These are phyloP conservation scores for Aldabrachelys gigantea DNA, from an alignment of 2,113 vertebrate genomes.

Conservation along the genomic window DNA sequence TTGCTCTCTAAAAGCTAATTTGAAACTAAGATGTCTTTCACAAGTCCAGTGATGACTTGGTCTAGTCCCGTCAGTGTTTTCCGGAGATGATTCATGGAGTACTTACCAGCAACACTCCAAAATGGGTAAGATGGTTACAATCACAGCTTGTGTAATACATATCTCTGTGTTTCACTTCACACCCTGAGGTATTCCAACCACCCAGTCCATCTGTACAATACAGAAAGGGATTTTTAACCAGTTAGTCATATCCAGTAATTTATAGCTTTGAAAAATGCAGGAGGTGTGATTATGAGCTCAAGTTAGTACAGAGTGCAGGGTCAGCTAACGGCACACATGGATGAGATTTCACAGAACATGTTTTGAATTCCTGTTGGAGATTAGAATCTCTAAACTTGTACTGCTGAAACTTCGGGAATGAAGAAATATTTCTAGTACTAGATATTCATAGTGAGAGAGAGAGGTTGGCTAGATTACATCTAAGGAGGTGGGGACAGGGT, in stretches of 20 bases:
- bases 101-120: slow-evolving; percentile 91
- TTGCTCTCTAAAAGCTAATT: background rate
- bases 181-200: slow-evolving; percentile 88
- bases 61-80: background rate
- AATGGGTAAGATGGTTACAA: slow-evolving; percentile 94
- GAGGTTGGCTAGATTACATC: background rate
- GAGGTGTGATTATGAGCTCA: slow-evolving; percentile 57
- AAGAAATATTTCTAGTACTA: slow-evolving; percentile 28
- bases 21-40: background rate
- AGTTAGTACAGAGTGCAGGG: slow-evolving; percentile 68
- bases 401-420: background rate
- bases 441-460: background rate
- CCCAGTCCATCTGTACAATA: slow-evolving; percentile 83
- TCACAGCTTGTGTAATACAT: slow-evolving; percentile 85
- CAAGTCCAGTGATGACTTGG: background rate
- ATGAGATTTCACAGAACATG: slow-evolving; percentile 43
- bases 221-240: slow-evolving; percentile 73
- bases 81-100: slow-evolving; percentile 51
- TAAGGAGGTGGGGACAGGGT: background rate
- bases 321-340: slow-evolving; percentile 42
- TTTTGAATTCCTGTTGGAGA: slow-evolving; percentile 26
- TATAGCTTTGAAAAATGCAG: slow-evolving; percentile 62
- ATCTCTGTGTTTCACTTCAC: slow-evolving; percentile 78
- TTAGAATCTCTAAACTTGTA: slow-evolving; percentile 31
- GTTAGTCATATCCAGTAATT: slow-evolving; percentile 72